Percentiles rank a stretch among this genome's conserved stretches.
Evolutionary conservation across 2,113 vertebrate species (phyloP).

Genomic region (Perca flavescens): DNA sequence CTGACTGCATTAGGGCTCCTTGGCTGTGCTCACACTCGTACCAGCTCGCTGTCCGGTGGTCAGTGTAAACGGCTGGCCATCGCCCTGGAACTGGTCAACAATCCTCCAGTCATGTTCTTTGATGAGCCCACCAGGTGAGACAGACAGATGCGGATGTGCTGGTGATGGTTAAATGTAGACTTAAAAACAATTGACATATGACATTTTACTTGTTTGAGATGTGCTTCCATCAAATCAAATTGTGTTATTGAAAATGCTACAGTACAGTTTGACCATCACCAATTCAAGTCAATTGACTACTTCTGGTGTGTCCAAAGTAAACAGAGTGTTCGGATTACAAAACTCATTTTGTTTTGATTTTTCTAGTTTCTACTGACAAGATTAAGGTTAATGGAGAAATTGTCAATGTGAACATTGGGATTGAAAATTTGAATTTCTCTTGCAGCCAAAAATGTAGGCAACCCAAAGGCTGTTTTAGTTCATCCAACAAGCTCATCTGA

Average conservation of each 20-base stretch:
- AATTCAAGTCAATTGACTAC: neutral
- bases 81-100: conserved; percentile 97
- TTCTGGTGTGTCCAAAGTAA: neutral
- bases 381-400: neutral
- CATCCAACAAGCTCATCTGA: neutral
- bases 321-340: neutral
- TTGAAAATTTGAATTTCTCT: neutral
- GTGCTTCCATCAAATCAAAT: neutral
- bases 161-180: neutral
- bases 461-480: neutral
- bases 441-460: neutral
- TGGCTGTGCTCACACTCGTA: conserved; percentile 93
- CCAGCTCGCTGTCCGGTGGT: conserved; percentile 91
- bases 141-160: neutral
- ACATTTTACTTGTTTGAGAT: neutral
- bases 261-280: neutral
- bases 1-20: conserved; percentile 93
- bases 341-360: neutral
- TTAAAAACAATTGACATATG: too few species aligned
- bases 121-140: conserved; percentile 97
- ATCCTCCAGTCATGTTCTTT: conserved; percentile 98
- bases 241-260: neutral
- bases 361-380: neutral
- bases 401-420: neutral
- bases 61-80: conserved; percentile 97